These are phyloP conservation scores for Pelmatolapia mariae DNA, from an alignment of 2,113 vertebrate genomes.

Conservation along the genomic window DNA sequence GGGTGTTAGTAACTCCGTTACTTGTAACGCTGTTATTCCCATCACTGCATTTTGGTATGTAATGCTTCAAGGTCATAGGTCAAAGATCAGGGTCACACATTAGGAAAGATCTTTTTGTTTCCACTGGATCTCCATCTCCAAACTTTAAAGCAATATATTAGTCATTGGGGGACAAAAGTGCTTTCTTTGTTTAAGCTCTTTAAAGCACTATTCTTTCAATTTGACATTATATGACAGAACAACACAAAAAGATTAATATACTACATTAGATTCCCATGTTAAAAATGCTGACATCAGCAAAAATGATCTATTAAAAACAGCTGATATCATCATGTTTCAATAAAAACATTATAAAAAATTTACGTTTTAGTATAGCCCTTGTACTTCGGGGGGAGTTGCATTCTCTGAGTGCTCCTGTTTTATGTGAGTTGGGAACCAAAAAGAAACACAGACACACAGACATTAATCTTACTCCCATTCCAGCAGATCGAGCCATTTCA, in stretches of 20 bases:
- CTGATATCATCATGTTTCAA: neutral
- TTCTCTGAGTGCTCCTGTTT: neutral
- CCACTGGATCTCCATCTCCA: neutral
- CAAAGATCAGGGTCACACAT: neutral
- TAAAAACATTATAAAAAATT: neutral
- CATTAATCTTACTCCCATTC: neutral
- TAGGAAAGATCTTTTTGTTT: neutral
- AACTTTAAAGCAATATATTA: neutral
- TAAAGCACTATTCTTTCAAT: neutral
- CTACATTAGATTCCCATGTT: neutral
- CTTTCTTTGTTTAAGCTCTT: neutral
- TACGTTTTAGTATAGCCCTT: neutral
- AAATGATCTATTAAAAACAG: neutral
- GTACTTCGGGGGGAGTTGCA: neutral
- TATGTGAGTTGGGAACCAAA: neutral
- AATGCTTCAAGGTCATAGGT: neutral
- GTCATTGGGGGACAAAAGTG: neutral
- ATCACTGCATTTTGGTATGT: neutral
- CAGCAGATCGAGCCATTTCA: neutral
- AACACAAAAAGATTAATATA: neutral
- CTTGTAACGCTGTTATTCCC: neutral
- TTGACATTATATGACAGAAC: neutral
- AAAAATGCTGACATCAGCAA: neutral
- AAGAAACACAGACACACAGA: neutral
- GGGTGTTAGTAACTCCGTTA: neutral